Percentiles rank a stretch among this genome's conserved stretches.
Conservation (phyloP, 2,888 invertebrate genomes). For the Sepiola atlantica region DNA sequence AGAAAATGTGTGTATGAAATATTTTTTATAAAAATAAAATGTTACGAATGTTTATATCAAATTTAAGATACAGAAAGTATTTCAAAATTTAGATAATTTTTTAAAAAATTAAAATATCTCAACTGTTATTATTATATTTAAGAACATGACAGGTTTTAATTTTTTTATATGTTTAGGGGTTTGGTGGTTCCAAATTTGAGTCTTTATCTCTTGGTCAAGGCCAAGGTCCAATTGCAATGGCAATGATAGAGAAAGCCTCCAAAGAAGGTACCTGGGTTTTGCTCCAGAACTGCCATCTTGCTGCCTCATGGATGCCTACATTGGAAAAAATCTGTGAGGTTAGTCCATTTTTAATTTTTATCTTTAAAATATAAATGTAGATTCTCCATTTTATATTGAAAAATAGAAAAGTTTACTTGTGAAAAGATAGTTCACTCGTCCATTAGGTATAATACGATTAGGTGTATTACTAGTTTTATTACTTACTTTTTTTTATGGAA, state of each 20-base stretch:
- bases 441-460: too few relatives aligned
- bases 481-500: too few relatives aligned
- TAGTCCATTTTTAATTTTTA: slow-evolving; percentile 42
- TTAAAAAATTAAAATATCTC: neutral
- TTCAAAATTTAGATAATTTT: neutral
- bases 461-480: too few relatives aligned
- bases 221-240: slow-evolving; percentile 76
- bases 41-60: too few relatives aligned
- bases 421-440: neutral
- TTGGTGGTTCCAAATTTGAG: slow-evolving; percentile 75
- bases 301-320: slow-evolving; percentile 76
- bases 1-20: too few relatives aligned
- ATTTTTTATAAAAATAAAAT: too few relatives aligned
- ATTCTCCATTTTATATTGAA: neutral
- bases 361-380: neutral
- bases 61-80: neutral
- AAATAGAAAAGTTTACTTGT: neutral
- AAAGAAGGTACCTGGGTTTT: slow-evolving; percentile 76
- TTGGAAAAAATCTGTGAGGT: slow-evolving; percentile 75
- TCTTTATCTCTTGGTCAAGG: slow-evolving; percentile 76
- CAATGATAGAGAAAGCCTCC: slow-evolving; percentile 74
- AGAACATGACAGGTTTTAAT: neutral
- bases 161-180: slow-evolving; percentile 69
- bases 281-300: slow-evolving; percentile 76
- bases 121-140: too few relatives aligned